phyloP scores from a whole-genome alignment of 2,113 vertebrate species.

The Pitta sordida region DNA sequence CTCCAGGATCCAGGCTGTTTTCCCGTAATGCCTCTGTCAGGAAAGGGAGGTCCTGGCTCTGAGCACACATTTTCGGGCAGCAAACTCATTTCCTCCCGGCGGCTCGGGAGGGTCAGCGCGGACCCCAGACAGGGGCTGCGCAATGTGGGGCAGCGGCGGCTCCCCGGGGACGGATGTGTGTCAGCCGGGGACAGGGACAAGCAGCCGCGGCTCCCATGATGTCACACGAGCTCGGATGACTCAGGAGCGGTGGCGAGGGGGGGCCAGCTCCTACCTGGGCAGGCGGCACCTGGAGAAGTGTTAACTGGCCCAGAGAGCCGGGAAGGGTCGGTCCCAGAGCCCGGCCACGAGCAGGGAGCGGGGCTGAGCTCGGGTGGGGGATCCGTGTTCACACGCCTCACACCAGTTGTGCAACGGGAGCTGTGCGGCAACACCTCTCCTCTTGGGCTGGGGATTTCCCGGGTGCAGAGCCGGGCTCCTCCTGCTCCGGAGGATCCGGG shows the following conservation, averaged over 20 bases:
- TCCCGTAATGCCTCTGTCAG: rapidly evolving
- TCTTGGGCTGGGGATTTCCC: background rate
- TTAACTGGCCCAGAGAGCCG: rapidly evolving
- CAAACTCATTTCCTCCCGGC: background rate
- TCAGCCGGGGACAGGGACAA: background rate
- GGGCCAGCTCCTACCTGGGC: background rate
- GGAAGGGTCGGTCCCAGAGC: rapidly evolving
- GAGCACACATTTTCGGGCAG: rapidly evolving
- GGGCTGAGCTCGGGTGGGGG: too few relatives aligned
- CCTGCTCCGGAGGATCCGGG: background rate
- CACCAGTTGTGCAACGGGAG: rapidly evolving
- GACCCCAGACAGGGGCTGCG: background rate
- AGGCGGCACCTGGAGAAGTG: background rate
- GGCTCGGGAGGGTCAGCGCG: rapidly evolving
- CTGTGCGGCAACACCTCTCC: background rate
- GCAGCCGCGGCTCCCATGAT: background rate
- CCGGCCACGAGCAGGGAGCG: rapidly evolving
- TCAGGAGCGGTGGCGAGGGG: background rate
- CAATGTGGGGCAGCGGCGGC: background rate
- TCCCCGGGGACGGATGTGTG: slow-evolving; percentile 1
- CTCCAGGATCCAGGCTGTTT: background rate
- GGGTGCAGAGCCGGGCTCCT: background rate
- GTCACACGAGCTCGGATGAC: background rate
- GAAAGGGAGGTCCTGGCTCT: background rate
- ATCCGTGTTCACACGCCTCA: rapidly evolving